Evolutionary conservation across 2,888 invertebrate species (phyloP).

Genomic region (Trichogramma evanescens): DNA sequence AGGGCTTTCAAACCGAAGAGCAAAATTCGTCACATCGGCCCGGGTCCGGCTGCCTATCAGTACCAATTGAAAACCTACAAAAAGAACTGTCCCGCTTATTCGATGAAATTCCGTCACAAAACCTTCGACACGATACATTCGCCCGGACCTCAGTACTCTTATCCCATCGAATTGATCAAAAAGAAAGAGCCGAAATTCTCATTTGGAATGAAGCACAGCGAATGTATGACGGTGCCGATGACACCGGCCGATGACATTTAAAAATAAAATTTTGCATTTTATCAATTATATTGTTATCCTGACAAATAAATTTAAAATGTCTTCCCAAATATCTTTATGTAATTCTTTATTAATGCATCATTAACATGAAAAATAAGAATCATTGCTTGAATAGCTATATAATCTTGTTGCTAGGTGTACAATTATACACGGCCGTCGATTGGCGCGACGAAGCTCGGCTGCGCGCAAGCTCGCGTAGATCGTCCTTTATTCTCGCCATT

Average conservation of each 20-base stretch:
- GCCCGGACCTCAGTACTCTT: constrained; percentile 39
- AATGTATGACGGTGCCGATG: constrained; percentile 53
- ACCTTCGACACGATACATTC: constrained; percentile 15
- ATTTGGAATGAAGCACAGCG: constrained; percentile 56
- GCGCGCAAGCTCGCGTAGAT: too few relatives aligned
- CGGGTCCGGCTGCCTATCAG: constrained; percentile 40
- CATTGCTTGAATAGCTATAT: too few relatives aligned
- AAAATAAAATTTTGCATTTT: background rate
- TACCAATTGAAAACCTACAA: constrained; percentile 31
- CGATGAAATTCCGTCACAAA: constrained; percentile 27
- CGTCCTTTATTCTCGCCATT: too few relatives aligned
- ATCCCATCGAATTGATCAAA: constrained; percentile 23
- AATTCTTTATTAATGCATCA: too few relatives aligned
- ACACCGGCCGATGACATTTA: constrained; percentile 49
- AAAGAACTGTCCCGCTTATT: constrained; percentile 34
- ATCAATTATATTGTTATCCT: too few relatives aligned
- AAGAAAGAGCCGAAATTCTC: constrained; percentile 47
- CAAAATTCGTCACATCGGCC: constrained; percentile 23
- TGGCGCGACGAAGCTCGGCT: too few relatives aligned
- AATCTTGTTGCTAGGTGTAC: too few relatives aligned
- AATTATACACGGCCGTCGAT: too few relatives aligned
- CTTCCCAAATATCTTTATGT: too few relatives aligned
- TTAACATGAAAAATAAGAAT: too few relatives aligned
- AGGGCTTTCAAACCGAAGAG: constrained; percentile 27
- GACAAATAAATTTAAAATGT: too few relatives aligned